Evolutionary conservation across 2,113 vertebrate species (phyloP).

Genomic region (Heliornis fulica): DNA sequence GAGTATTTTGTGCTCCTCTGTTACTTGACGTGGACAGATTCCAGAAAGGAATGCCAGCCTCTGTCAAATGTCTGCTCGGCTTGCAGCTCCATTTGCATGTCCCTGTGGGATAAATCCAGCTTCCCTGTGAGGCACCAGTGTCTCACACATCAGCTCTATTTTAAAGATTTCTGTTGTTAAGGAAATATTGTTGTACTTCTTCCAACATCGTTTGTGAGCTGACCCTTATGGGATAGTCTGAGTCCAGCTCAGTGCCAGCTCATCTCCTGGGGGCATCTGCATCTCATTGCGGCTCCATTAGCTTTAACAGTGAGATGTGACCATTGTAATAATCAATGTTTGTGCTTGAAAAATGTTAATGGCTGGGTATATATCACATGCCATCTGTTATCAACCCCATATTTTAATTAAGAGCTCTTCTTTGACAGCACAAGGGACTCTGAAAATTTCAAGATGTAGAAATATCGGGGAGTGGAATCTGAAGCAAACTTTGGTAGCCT

Average conservation of each 20-base stretch:
- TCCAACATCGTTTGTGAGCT: background rate
- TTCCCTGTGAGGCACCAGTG: background rate
- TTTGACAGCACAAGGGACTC: background rate
- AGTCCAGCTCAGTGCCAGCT: background rate
- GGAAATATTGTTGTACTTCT: background rate
- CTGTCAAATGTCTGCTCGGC: background rate
- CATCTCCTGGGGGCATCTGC: background rate
- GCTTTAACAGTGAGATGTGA: background rate
- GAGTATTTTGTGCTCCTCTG: background rate
- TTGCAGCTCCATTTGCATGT: rapidly evolving
- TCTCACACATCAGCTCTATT: background rate
- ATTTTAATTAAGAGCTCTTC: background rate
- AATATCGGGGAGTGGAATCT: background rate
- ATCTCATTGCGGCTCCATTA: background rate
- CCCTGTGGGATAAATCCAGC: background rate
- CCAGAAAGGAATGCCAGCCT: background rate
- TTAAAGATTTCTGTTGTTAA: background rate
- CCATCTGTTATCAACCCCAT: background rate
- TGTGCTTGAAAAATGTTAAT: background rate
- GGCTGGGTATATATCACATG: background rate
- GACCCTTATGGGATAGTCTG: background rate
- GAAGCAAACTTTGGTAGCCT: background rate
- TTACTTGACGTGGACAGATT: background rate
- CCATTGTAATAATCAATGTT: background rate
- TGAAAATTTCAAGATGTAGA: background rate